These are phyloP conservation scores for Pammene fasciana DNA, from an alignment of 2,888 invertebrate genomes.

Conservation along the genomic window DNA sequence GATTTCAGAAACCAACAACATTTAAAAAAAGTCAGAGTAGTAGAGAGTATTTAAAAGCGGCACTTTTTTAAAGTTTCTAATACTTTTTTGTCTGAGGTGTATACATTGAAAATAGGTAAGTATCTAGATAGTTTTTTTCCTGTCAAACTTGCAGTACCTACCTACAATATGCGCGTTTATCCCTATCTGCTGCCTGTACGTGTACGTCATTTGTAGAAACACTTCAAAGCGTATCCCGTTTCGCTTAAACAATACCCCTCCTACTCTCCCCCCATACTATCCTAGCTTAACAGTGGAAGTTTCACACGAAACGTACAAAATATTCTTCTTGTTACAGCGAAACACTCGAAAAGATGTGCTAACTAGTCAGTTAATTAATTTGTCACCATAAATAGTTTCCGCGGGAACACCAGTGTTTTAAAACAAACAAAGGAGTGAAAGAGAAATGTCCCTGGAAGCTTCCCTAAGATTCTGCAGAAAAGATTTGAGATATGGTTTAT, in stretches of 20 bases:
- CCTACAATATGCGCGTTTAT: too few species aligned
- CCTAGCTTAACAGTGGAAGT: slow-evolving; percentile 10
- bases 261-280: background rate
- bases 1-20: too few species aligned
- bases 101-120: too few species aligned
- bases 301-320: slow-evolving; percentile 19
- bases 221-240: too few species aligned
- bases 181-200: too few species aligned
- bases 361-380: slow-evolving; percentile 39
- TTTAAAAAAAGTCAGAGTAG: too few species aligned
- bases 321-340: slow-evolving; percentile 25
- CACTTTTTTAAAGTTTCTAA: too few species aligned
- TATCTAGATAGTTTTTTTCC: too few species aligned
- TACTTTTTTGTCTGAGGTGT: too few species aligned
- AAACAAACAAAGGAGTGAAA: slow-evolving; percentile 45
- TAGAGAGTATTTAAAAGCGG: too few species aligned
- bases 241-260: background rate
- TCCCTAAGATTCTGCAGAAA: slow-evolving; percentile 41
- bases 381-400: slow-evolving; percentile 38
- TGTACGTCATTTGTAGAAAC: too few species aligned
- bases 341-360: slow-evolving; percentile 30
- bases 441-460: slow-evolving; percentile 36
- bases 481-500: slow-evolving; percentile 47
- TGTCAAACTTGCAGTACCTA: too few species aligned
- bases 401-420: slow-evolving; percentile 44